Evolutionary conservation across 2,888 invertebrate genomes (phyloP), one percentile per base, ranked within the genome.

Genomic region (Hetaerina titia): DNA sequence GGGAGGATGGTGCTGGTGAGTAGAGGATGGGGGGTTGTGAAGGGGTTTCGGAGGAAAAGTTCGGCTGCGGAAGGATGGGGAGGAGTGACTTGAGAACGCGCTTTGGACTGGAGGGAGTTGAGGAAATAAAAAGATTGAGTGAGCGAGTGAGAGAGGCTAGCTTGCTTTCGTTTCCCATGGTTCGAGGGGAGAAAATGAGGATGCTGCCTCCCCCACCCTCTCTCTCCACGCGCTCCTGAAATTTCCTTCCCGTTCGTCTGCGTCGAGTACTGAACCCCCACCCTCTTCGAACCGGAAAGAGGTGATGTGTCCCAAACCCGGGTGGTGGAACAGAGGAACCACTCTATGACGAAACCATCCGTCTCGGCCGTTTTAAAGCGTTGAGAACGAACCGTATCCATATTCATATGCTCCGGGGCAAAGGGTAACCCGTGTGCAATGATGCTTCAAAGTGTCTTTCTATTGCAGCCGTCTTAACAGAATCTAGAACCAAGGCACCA

Each of bases 121-220:
- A 81, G 81, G 81, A n/a, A 81, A 81, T 81, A 22, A 31, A 31
- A 31, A 31, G 25, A 31, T 31, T 31, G 25, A 81, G 81, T 81
- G 19, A 81, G 81, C 31, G 81, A 81, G 81, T 15, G 31, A 74
- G 74, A 9, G 25, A 4, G 81, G 81, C 81, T 81, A 13, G 81
- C 60, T 60, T 9, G 69, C 69, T 69, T n/a, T 81, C 81, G 81
- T 31, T 81, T 81, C 81, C 81, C 81, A 81, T 81, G 81, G 81
- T 81, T 31, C n/a, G 13, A 81, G 81, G 81, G n/a, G 74, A 74
- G 81, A 81, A 81, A 81, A 81, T 81, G 81, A 81, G 81, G 81
- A 81, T 81, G 81, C 81, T 31, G 81, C 31, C 81, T 81, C 81
- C 13, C 31, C 13, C 60, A 0, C 60, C 6, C 11, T 17, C 60